Conservation (phyloP, 2,113 vertebrate species). For the Orcinus orca region DNA sequence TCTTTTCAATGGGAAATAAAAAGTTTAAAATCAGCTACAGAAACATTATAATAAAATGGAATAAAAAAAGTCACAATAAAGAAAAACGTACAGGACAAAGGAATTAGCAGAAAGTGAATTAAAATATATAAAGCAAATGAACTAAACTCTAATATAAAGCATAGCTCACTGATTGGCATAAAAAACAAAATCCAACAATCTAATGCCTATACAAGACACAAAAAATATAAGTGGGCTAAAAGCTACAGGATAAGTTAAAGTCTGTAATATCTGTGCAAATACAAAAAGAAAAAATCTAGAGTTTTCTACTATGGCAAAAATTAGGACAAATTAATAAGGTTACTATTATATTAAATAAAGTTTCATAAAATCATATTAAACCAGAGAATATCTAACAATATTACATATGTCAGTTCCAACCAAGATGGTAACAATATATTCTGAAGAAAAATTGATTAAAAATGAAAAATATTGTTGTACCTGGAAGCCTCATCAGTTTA, state of each 20-base stretch:
- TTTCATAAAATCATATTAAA: neutral
- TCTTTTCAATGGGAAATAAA: neutral
- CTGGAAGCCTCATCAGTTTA: neutral
- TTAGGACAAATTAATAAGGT: neutral
- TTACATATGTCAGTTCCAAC: neutral
- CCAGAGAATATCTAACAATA: neutral
- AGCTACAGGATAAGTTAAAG: neutral
- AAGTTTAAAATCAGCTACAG: conserved; percentile 5
- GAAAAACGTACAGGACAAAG: neutral
- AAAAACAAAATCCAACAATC: neutral
- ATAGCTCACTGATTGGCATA: neutral
- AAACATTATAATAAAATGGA: neutral
- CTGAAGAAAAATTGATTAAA: neutral
- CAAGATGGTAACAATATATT: neutral
- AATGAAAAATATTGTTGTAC: neutral
- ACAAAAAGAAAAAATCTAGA: neutral
- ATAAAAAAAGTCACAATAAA: neutral
- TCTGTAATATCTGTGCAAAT: neutral
- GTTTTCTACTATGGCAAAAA: neutral
- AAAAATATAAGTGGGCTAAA: neutral
- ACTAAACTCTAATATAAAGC: neutral
- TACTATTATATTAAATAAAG: neutral
- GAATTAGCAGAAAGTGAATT: neutral
- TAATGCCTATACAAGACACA: neutral
- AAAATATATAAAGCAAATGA: neutral